Conservation (phyloP, 2,888 invertebrate species). For the Athrips mouffetella region DNA sequence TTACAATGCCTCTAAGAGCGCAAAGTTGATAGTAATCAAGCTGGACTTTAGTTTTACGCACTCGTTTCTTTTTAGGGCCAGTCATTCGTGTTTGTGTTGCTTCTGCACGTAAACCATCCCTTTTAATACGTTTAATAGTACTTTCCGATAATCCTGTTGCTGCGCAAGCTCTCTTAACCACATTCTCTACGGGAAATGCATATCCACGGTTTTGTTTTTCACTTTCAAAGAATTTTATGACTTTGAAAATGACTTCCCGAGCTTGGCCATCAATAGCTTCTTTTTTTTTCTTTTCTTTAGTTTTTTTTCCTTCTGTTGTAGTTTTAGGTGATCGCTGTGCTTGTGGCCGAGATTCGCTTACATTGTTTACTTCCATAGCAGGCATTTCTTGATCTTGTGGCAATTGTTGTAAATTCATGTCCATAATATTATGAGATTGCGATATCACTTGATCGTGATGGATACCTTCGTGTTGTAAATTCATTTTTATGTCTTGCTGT, state of each 20-base stretch:
- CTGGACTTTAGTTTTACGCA: conserved; percentile 67
- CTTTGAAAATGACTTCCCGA: conserved; percentile 66
- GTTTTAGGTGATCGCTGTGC: conserved; percentile 17
- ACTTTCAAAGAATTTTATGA: conserved; percentile 70
- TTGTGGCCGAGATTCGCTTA: conserved; percentile 9
- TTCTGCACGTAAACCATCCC: conserved; percentile 63
- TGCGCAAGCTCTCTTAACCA: conserved; percentile 66
- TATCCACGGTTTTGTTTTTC: conserved; percentile 72
- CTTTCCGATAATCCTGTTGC: conserved; percentile 69
- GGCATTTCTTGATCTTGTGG: conserved; percentile 27
- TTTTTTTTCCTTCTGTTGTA: conserved; percentile 38
- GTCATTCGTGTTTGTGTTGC: conserved; percentile 68
- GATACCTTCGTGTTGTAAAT: conserved; percentile 41
- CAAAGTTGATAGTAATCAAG: conserved; percentile 68
- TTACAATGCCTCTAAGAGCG: conserved; percentile 63
- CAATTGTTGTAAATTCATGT: conserved; percentile 19
- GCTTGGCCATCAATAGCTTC: conserved; percentile 71
- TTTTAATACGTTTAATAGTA: conserved; percentile 66
- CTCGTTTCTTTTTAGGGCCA: conserved; percentile 66
- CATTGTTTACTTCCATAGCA: conserved; percentile 36
- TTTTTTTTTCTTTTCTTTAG: conserved; percentile 64
- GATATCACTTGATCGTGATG: conserved; percentile 27
- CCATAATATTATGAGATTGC: conserved; percentile 22
- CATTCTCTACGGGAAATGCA: conserved; percentile 68
- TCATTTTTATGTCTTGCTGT: conserved; percentile 2